phyloP scores from a whole-genome alignment of 1,140 invertebrate species.

The Oryctes rhinoceros region DNA sequence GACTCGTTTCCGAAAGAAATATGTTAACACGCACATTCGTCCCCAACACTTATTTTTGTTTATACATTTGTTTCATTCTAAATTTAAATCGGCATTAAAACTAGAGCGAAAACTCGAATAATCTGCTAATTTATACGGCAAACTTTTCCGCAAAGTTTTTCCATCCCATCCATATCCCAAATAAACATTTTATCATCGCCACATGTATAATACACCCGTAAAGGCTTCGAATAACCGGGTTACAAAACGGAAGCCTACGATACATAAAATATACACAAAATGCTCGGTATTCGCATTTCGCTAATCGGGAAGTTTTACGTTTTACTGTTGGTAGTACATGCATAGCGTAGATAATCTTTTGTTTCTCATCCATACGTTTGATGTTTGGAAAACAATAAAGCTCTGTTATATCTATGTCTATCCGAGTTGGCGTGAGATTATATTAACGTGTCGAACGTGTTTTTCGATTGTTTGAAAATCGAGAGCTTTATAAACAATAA shows the following conservation, averaged over 20 bases:
- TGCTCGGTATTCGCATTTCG: background rate
- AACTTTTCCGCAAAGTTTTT: too few species aligned
- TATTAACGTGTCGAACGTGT: background rate
- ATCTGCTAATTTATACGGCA: too few species aligned
- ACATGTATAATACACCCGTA: too few species aligned
- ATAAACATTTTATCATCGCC: too few species aligned
- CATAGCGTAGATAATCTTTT: background rate
- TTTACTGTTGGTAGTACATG: background rate
- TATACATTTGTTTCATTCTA: too few species aligned
- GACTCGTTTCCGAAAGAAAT: too few species aligned
- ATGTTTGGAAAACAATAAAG: background rate
- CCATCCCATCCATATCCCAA: too few species aligned
- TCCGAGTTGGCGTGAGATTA: background rate
- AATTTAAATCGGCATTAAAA: too few species aligned
- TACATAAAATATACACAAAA: background rate
- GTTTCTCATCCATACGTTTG: background rate
- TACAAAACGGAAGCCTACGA: background rate
- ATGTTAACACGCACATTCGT: too few species aligned
- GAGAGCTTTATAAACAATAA: too few species aligned
- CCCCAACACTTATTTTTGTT: too few species aligned
- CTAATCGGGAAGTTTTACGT: background rate
- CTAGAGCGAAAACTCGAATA: too few species aligned
- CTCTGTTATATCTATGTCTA: background rate
- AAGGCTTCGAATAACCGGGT: background rate
- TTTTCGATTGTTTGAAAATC: conserved; percentile 6